These are phyloP conservation scores for Ectemnius lituratus DNA, from an alignment of 2,888 invertebrate species.

Conservation along the genomic window DNA sequence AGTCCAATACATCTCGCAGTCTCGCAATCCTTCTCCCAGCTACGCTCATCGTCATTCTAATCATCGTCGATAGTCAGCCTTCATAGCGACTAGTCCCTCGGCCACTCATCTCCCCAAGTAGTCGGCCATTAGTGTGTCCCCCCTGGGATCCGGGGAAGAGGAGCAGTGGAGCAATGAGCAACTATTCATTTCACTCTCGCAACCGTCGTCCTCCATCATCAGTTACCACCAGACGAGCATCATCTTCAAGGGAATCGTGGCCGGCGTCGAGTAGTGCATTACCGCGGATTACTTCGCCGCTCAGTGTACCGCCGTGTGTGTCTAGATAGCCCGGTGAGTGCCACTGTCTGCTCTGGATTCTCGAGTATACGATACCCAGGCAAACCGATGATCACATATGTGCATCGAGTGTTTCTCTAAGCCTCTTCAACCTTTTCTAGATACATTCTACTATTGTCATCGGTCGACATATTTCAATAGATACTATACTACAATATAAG, in stretches of 20 bases:
- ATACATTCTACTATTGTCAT: no score
- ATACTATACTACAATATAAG: no score
- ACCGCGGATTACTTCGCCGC: neutral
- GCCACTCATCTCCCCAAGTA: neutral
- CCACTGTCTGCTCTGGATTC: no score
- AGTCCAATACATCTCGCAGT: no score
- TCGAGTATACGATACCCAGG: no score
- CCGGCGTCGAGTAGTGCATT: conserved; percentile 1
- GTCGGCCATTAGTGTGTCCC: neutral
- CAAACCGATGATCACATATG: no score
- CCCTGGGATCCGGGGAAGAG: neutral
- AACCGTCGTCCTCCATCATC: neutral
- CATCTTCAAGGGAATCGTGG: conserved; percentile 8
- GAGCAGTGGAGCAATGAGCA: neutral
- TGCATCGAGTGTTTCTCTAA: no score
- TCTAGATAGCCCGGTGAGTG: no score
- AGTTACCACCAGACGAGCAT: neutral
- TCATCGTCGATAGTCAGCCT: conserved; percentile 1
- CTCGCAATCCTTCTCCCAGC: neutral
- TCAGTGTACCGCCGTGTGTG: neutral
- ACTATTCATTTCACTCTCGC: conserved; percentile 1
- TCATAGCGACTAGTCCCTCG: no score
- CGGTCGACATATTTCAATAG: no score
- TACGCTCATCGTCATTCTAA: conserved; percentile 1
- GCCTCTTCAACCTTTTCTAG: no score